phyloP scores from a whole-genome alignment of 2,113 vertebrate species.

The Capricornis sumatraensis region DNA sequence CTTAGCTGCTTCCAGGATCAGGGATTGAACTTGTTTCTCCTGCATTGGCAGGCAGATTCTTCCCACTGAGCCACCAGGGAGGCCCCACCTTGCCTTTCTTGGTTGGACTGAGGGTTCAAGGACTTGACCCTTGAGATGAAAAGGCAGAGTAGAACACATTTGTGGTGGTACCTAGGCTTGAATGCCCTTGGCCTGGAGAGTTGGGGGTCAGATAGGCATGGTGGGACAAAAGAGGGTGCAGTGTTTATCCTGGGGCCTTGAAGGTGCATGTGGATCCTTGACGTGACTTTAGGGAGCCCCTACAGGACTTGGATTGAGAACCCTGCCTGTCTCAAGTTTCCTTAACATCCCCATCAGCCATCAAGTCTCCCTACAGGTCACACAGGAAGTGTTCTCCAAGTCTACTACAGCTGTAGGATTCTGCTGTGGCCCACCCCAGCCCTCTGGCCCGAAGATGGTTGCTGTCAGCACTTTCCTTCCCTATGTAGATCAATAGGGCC shows the following conservation, averaged over 20 bases:
- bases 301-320: background rate
- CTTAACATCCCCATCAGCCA: background rate
- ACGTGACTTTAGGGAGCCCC: background rate
- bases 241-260: background rate
- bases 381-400: conserved; percentile 19
- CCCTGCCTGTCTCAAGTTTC: background rate
- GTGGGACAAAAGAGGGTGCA: background rate
- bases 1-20: background rate
- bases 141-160: too few species aligned
- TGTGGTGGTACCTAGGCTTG: background rate
- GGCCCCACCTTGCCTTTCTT: background rate
- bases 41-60: background rate
- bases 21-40: background rate
- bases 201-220: background rate
- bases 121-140: background rate
- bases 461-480: conserved; percentile 69
- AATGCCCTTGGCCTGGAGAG: background rate
- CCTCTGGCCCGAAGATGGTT: background rate
- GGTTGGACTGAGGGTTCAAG: background rate
- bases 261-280: background rate
- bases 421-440: background rate
- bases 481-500: conserved; percentile 69
- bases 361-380: background rate
- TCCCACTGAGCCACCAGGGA: background rate
- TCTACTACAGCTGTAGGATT: conserved; percentile 4